These are phyloP conservation scores for Anoplius nigerrimus DNA, from an alignment of 2,888 invertebrate species.

Conservation along the genomic window DNA sequence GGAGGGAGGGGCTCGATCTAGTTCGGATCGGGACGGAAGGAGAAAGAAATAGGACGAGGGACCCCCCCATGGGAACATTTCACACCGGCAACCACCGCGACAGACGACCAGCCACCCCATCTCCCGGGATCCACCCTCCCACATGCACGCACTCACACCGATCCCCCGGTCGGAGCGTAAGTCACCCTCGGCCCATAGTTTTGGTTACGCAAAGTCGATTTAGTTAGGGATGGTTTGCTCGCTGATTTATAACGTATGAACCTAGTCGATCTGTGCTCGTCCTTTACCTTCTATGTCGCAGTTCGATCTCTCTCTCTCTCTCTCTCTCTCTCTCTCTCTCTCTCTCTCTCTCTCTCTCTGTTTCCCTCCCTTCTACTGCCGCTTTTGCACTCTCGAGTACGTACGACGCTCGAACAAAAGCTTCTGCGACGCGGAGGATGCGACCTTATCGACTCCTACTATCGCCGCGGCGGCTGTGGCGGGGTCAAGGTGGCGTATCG, in stretches of 20 bases:
- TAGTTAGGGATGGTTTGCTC: slow-evolving; percentile 73
- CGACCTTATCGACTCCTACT: slow-evolving; percentile 40
- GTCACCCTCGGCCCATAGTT: slow-evolving; percentile 59
- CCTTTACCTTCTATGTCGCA: background rate
- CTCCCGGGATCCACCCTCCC: background rate
- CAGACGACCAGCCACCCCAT: background rate
- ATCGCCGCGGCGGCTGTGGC: slow-evolving; percentile 13
- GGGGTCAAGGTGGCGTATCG: slow-evolving; percentile 37
- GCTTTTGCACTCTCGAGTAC: slow-evolving; percentile 4
- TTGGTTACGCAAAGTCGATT: slow-evolving; percentile 72
- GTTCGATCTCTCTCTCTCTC: background rate
- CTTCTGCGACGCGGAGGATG: slow-evolving; percentile 12
- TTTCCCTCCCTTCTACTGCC: too few relatives aligned
- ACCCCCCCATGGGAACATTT: slow-evolving; percentile 75
- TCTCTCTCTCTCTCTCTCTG: slow-evolving; percentile 14
- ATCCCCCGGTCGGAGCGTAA: slow-evolving; percentile 35
- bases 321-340: background rate
- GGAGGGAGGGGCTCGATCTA: slow-evolving; percentile 28
- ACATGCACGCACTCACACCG: background rate
- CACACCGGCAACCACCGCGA: slow-evolving; percentile 74
- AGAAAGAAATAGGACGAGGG: slow-evolving; percentile 31
- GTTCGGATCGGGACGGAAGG: background rate
- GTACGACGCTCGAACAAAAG: slow-evolving; percentile 16
- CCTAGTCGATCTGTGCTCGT: background rate
- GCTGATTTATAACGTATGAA: slow-evolving; percentile 68